A percentile compares a stretch with the other conserved stretches of the same genome.
phyloP scores from a whole-genome alignment of 1,140 invertebrate genomes.

The Saccostrea echinata region DNA sequence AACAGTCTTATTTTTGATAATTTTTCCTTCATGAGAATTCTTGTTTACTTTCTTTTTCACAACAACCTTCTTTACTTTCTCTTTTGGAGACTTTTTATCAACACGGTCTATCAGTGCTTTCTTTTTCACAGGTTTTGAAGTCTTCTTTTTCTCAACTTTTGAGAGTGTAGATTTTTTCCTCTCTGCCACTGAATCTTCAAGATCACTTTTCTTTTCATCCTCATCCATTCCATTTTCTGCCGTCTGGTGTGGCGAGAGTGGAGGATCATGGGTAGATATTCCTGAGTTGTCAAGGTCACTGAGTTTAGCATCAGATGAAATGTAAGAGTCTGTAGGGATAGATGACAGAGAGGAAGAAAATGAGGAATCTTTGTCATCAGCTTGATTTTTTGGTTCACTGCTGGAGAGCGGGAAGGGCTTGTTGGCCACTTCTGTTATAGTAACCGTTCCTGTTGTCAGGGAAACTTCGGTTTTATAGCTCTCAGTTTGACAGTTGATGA shows the following conservation, averaged over 20 bases:
- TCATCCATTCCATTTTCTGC: constrained; percentile 15
- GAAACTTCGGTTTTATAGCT: constrained; percentile 25
- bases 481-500: constrained; percentile 21
- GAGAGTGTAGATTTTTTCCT: background rate
- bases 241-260: background rate
- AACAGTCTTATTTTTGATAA: constrained; percentile 19
- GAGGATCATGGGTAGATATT: constrained; percentile 34
- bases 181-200: constrained; percentile 7
- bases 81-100: constrained; percentile 39
- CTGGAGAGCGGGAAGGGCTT: constrained; percentile 3
- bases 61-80: background rate
- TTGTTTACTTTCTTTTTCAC: constrained; percentile 16
- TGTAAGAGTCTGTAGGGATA: constrained; percentile 41
- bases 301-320: constrained; percentile 39
- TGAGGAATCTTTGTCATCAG: constrained; percentile 33
- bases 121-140: constrained; percentile 15
- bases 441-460: constrained; percentile 9
- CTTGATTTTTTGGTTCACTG: constrained; percentile 9
- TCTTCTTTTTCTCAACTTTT: constrained; percentile 40
- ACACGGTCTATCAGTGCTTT: constrained; percentile 2
- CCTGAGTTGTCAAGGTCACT: constrained; percentile 34
- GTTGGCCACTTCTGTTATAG: constrained; percentile 18
- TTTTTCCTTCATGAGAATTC: constrained; percentile 40
- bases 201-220: constrained; percentile 9
- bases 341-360: constrained; percentile 40